These are phyloP conservation scores for Eleginops maclovinus DNA, from an alignment of 2,113 vertebrate species.

Conservation along the genomic window DNA sequence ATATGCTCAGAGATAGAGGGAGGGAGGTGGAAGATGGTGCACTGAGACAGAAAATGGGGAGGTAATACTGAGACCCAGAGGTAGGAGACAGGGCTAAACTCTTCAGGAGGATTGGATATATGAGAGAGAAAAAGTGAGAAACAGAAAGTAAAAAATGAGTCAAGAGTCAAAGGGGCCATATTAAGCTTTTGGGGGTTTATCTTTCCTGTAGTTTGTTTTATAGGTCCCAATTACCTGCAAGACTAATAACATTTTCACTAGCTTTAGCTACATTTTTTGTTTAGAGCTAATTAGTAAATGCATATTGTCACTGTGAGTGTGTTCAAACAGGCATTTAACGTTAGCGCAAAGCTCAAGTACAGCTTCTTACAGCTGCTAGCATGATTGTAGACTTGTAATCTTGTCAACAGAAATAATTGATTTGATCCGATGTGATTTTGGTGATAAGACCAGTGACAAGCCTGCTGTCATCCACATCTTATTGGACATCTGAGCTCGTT, in stretches of 20 bases:
- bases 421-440: not conserved
- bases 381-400: not conserved
- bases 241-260: not conserved
- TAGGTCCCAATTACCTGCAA: not conserved
- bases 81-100: not conserved
- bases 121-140: not conserved
- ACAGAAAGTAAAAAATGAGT: not conserved
- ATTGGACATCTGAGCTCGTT: not conserved
- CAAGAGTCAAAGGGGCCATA: not conserved
- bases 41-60: not conserved
- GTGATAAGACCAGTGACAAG: not conserved
- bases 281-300: not conserved
- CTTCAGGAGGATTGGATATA: not conserved
- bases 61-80: not conserved
- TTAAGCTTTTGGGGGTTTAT: too few relatives aligned
- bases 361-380: too few relatives aligned
- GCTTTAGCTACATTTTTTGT: not conserved
- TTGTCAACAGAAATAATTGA: not conserved
- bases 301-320: not conserved
- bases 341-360: not conserved
- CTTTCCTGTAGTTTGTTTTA: too few relatives aligned
- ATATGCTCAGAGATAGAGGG: not conserved
- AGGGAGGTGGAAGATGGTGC: not conserved
- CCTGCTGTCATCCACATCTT: constrained; percentile 2
- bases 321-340: not conserved